Evolutionary conservation across 2,888 invertebrate species (phyloP), one percentile per base, ranked within the genome.

Genomic region (Parnassius smintheus): DNA sequence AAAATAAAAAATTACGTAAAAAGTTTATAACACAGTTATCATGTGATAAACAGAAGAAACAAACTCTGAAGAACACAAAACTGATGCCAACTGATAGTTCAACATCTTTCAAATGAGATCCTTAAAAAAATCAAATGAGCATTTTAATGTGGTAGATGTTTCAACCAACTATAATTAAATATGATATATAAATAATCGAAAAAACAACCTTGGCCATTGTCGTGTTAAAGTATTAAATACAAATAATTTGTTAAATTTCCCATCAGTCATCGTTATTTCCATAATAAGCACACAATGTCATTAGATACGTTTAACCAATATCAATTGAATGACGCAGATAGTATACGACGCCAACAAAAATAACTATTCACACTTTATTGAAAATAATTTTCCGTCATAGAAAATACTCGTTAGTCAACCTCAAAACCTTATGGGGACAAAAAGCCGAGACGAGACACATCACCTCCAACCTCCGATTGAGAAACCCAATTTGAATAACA

Each of bases 401-500:
- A 81, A 77, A 71, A 72, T 71, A 73, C 68, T 75, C 77, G 69
- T 77, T 78, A 79, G 75, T 74, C 80, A 83, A 83, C 80, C 81
- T 85, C 80, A 85, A 82, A 85, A 81, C 82, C 77, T 78, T 75
- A 70, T 58, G 71, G 71, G 69, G 74, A 83, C 82, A 84, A 87
- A 88, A 82, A 82, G 72, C 70, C 82, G 81, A 80, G 78, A 82
- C 82, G 82, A 80, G 83, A 75, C 83, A 73, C 83, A 86, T 87
- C 88, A 88, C 86, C 86, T 88, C 85, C 86, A 87, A 89, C 86
- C 89, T 88, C 85, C 85, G 83, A 90, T 91, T 89, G 89, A 90
- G 88, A 88, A 89, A 89, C 87, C 80, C 76, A 86, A 91, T 91
- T 91, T 90, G 88, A 91, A 91, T 91, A 89, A 91, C 91, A 91